phyloP scores from a whole-genome alignment of 2,797 vertebrate species.

The Lithobates sylvaticus region DNA sequence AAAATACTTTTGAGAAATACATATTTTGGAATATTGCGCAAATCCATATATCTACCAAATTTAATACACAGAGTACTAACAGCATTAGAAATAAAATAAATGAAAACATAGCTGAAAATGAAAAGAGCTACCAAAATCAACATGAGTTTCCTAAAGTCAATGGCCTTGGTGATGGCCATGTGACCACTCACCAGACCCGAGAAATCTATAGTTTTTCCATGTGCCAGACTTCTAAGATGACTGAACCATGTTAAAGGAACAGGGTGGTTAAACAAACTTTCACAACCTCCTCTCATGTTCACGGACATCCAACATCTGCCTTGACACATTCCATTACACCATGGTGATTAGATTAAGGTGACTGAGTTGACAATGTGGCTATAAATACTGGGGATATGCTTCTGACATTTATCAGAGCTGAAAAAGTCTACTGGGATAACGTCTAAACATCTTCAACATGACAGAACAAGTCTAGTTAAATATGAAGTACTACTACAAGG shows the following conservation, averaged over 20 bases:
- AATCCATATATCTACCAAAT: too few species aligned
- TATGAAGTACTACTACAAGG: neutral
- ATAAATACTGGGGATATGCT: neutral
- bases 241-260: neutral
- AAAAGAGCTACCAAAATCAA: too few species aligned
- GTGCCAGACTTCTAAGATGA: neutral
- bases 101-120: too few species aligned
- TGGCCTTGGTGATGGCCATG: neutral
- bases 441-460: neutral
- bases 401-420: neutral
- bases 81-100: too few species aligned
- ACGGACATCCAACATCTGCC: neutral
- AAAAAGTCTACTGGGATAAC: neutral
- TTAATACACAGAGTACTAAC: too few species aligned
- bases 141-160: too few species aligned
- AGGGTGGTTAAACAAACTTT: neutral
- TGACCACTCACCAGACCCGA: neutral
- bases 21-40: too few species aligned
- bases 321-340: neutral
- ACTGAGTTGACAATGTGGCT: too few species aligned
- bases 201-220: neutral
- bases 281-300: neutral
- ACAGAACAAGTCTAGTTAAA: too few species aligned
- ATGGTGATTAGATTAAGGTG: neutral
- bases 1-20: too few species aligned